Percentiles rank a stretch among this genome's conserved stretches.
Conservation (phyloP, 2,797 vertebrate species). For the Momotus momota region DNA sequence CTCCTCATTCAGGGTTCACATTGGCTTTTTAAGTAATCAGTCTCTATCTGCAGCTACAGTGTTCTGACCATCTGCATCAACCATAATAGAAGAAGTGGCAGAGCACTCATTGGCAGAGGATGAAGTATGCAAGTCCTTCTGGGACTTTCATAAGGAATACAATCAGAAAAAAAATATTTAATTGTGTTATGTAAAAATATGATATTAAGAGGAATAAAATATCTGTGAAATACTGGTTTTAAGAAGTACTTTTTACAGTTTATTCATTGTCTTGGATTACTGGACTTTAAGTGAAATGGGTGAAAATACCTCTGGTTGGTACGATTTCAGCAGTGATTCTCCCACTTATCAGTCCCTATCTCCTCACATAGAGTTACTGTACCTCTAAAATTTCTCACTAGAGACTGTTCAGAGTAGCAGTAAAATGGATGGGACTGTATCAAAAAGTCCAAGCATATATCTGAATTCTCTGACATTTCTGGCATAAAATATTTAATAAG, state of each 20-base stretch:
- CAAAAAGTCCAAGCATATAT: background rate
- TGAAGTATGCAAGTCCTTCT: background rate
- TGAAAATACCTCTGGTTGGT: background rate
- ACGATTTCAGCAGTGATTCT: background rate
- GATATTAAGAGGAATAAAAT: background rate
- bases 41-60: background rate
- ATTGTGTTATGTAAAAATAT: background rate
- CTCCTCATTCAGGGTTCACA: accelerated
- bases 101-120: conserved; percentile 5
- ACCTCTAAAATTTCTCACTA: background rate
- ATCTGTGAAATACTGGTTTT: background rate
- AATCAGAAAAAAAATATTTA: too few species aligned
- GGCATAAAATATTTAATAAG: background rate
- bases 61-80: background rate
- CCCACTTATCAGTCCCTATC: background rate
- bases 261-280: background rate
- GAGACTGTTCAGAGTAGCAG: background rate
- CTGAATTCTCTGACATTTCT: background rate
- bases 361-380: background rate
- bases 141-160: background rate
- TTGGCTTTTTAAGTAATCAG: background rate
- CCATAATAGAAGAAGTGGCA: background rate
- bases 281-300: background rate
- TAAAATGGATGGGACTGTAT: background rate
- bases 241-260: background rate